These are phyloP conservation scores for Lepidurus apus DNA, from an alignment of 1,140 invertebrate genomes.

Conservation along the genomic window DNA sequence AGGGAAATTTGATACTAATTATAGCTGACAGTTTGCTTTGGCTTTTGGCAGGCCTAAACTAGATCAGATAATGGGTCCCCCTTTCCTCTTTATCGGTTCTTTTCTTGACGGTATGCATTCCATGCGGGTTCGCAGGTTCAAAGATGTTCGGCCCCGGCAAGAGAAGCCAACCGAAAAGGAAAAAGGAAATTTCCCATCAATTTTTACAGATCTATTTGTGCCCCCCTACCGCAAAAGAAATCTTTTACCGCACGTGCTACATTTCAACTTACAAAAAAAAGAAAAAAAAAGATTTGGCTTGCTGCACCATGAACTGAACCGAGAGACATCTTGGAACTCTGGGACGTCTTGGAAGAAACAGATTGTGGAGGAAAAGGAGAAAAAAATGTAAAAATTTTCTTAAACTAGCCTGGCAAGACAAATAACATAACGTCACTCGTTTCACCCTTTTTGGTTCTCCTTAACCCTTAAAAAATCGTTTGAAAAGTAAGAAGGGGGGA, in stretches of 20 bases:
- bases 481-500: not conserved
- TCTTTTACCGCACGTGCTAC: not conserved
- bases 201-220: not conserved
- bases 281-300: not conserved
- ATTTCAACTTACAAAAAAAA: not conserved
- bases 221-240: not conserved
- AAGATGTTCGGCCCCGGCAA: not conserved
- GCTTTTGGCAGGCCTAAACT: not conserved
- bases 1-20: slow-evolving; percentile 16
- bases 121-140: not conserved
- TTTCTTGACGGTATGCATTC: not conserved
- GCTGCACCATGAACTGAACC: not conserved
- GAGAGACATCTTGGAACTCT: not conserved
- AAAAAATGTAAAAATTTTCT: not conserved
- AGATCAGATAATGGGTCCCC: not conserved
- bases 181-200: not conserved
- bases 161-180: not conserved
- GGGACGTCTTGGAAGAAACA: no score
- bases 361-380: not conserved
- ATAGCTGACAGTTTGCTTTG: slow-evolving; percentile 4
- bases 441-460: not conserved
- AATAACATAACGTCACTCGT: not conserved
- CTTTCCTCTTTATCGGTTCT: no score
- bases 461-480: not conserved
- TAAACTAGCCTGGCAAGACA: not conserved